Evolutionary conservation across 2,113 vertebrate genomes (phyloP).

Genomic region (Seriola rivoliana): DNA sequence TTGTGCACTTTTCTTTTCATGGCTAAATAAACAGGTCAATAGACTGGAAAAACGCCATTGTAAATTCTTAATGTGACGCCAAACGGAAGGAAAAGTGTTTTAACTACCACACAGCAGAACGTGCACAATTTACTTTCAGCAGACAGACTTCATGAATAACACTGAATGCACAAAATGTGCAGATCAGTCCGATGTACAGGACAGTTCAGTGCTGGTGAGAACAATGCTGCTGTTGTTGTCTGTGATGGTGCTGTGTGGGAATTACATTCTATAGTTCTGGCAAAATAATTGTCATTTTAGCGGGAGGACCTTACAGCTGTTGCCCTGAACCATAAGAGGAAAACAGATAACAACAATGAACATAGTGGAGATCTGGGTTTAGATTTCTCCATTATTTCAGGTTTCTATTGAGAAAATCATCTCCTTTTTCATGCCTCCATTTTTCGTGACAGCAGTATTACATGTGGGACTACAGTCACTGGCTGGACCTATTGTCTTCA

Average conservation of each 20-base stretch:
- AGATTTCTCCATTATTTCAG: background rate
- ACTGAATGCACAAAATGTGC: constrained; percentile 20
- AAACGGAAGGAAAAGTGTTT: constrained; percentile 33
- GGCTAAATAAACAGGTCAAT: constrained; percentile 57
- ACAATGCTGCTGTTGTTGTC: background rate
- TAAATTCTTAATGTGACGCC: constrained; percentile 66
- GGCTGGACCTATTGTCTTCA: background rate
- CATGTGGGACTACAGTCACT: background rate
- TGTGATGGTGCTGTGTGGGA: constrained; percentile 24
- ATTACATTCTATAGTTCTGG: constrained; percentile 13
- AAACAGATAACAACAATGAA: background rate
- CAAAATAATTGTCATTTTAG: constrained; percentile 30
- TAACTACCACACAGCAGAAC: constrained; percentile 28
- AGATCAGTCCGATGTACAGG: constrained; percentile 7
- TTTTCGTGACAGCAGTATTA: background rate
- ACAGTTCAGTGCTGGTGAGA: background rate
- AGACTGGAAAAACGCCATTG: constrained; percentile 45
- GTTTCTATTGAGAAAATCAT: background rate
- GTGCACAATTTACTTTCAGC: constrained; percentile 22
- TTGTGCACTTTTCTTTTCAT: constrained; percentile 38
- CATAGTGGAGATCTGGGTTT: background rate
- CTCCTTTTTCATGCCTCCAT: background rate
- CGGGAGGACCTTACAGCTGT: constrained; percentile 7
- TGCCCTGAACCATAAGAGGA: constrained; percentile 10
- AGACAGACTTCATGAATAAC: constrained; percentile 6